Conservation (phyloP, 2,888 invertebrate genomes). For the Tenthredo mesomela region DNA sequence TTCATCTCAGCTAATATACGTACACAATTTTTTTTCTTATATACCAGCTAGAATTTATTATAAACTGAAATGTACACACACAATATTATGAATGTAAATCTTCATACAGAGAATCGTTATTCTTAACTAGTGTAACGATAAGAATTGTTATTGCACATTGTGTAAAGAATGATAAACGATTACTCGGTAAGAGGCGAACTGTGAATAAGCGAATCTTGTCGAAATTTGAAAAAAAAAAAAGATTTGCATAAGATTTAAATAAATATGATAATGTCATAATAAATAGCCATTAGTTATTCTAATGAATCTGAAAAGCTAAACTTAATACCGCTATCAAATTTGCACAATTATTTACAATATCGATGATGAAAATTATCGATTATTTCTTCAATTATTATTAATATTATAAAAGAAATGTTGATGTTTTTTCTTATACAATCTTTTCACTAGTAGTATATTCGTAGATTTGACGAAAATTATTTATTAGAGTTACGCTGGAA, state of each 20-base stretch:
- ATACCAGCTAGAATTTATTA: not conserved
- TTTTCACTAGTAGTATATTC: not conserved
- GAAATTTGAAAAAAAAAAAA: not conserved
- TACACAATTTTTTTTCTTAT: not conserved
- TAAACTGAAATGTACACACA: slow-evolving; percentile 23
- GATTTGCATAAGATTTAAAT: not conserved
- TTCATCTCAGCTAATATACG: not conserved
- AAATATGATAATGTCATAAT: not conserved
- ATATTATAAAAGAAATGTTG: not conserved
- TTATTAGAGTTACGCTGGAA: slow-evolving; percentile 26
- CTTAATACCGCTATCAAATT: slow-evolving; percentile 28
- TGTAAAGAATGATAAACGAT: not conserved
- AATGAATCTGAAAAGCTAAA: not conserved
- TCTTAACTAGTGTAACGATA: not conserved
- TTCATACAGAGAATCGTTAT: not conserved
- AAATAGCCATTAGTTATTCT: not conserved
- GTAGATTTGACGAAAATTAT: not conserved
- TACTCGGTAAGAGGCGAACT: not conserved
- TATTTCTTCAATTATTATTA: not conserved
- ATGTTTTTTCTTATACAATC: not conserved
- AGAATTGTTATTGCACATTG: not conserved
- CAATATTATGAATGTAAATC: slow-evolving; percentile 7
- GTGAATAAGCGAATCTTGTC: slow-evolving; percentile 15
- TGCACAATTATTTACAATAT: slow-evolving; percentile 45
- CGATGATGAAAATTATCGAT: not conserved